These are phyloP conservation scores for Drosophila siamana DNA, from an alignment of 2,888 invertebrate genomes.

Conservation along the genomic window DNA sequence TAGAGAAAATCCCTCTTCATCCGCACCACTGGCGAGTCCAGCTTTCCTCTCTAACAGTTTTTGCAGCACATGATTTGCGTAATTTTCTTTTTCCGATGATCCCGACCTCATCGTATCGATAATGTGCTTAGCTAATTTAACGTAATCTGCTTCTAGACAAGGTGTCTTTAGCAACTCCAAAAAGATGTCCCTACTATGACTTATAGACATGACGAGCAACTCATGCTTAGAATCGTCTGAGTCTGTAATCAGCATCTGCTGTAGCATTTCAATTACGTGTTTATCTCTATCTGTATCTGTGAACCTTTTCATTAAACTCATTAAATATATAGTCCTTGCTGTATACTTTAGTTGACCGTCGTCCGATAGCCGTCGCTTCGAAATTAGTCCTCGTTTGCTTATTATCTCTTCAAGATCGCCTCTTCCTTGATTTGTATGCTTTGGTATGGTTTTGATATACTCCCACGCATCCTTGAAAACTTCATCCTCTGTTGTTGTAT, in stretches of 20 bases:
- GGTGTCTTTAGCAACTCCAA: not conserved
- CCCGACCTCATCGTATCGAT: not conserved
- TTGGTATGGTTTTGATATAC: not conserved
- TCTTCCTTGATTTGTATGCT: not conserved
- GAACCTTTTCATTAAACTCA: not conserved
- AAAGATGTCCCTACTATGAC: not conserved
- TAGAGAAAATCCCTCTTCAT: not conserved
- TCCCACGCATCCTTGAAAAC: not conserved
- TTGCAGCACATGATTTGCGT: not conserved
- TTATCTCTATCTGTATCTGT: too few relatives aligned
- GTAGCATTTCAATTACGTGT: not conserved
- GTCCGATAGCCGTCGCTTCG: not conserved
- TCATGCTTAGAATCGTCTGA: not conserved
- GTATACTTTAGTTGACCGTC: not conserved
- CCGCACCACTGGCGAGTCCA: not conserved
- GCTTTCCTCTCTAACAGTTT: not conserved
- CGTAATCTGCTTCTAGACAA: not conserved
- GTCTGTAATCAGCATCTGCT: not conserved
- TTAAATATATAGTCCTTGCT: not conserved
- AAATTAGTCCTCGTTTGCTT: not conserved
- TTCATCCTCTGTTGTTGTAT: not conserved
- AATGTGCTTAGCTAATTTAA: not conserved
- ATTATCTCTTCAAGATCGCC: not conserved
- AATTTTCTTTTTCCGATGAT: not conserved
- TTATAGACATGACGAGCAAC: not conserved